These are phyloP conservation scores for Agrotis puta DNA, from an alignment of 2,888 invertebrate species.

Conservation along the genomic window DNA sequence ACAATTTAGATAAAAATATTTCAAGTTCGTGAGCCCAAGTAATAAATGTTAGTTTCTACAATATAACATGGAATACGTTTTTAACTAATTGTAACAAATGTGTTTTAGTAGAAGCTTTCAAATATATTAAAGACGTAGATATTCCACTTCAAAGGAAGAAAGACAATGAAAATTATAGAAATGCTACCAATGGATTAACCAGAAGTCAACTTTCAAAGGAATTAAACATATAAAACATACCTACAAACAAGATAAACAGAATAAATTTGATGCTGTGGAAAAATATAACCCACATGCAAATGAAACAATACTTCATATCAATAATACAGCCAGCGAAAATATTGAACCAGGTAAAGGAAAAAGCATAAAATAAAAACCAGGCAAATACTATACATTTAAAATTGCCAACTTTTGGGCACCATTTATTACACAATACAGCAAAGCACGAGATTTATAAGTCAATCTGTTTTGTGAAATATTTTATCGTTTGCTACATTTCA, in stretches of 20 bases:
- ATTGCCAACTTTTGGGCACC: slow-evolving; percentile 30
- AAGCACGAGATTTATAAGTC: slow-evolving; percentile 65
- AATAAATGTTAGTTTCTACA: slow-evolving; percentile 41
- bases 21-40: slow-evolving; percentile 47
- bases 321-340: neutral
- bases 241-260: neutral
- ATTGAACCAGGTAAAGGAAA: neutral
- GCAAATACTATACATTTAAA: slow-evolving; percentile 22
- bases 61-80: slow-evolving; percentile 31
- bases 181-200: neutral
- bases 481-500: slow-evolving; percentile 60
- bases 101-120: neutral
- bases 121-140: neutral
- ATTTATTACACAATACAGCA: slow-evolving; percentile 46
- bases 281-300: neutral
- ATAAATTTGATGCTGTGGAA: neutral
- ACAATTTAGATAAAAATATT: slow-evolving; percentile 51
- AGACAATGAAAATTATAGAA: neutral
- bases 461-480: slow-evolving; percentile 65
- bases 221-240: neutral
- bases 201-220: neutral
- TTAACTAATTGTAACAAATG: slow-evolving; percentile 34
- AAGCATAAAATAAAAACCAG: slow-evolving; percentile 10
- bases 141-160: neutral
- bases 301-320: neutral